These are phyloP conservation scores for Patella vulgata DNA, from an alignment of 1,140 invertebrate species.

Conservation along the genomic window DNA sequence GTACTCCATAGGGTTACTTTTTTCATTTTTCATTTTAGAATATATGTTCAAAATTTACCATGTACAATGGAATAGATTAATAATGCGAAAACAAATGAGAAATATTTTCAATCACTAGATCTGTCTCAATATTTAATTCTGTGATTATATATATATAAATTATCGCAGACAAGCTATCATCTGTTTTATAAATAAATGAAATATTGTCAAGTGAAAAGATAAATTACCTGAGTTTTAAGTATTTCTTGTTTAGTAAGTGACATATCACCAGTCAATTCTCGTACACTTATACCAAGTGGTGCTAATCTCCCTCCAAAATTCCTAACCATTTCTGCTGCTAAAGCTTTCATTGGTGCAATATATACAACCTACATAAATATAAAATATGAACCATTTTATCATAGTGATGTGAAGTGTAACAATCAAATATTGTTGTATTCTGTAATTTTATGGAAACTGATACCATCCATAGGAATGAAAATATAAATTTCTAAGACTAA, in stretches of 20 bases:
- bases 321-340: conserved; percentile 97
- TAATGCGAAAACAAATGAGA: no score
- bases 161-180: no score
- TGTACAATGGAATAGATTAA: no score
- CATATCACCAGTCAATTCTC: conserved; percentile 98
- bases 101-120: no score
- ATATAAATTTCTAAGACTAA: neutral
- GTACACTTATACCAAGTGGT: conserved; percentile 82
- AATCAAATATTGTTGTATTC: neutral
- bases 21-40: no score
- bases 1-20: no score
- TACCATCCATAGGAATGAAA: neutral
- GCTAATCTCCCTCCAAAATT: conserved; percentile 88
- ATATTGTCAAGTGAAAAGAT: no score
- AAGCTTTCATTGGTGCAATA: conserved; percentile 98
- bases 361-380: conserved; percentile 85
- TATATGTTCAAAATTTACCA: no score
- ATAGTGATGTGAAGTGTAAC: neutral
- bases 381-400: conserved; percentile 2
- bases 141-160: no score
- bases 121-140: no score
- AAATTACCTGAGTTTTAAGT: conserved; percentile 87
- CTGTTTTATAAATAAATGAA: no score
- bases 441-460: neutral
- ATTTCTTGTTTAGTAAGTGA: conserved; percentile 96